Evolutionary conservation across 2,113 vertebrate species (phyloP).

Genomic region (Apistogramma diplotaenia): DNA sequence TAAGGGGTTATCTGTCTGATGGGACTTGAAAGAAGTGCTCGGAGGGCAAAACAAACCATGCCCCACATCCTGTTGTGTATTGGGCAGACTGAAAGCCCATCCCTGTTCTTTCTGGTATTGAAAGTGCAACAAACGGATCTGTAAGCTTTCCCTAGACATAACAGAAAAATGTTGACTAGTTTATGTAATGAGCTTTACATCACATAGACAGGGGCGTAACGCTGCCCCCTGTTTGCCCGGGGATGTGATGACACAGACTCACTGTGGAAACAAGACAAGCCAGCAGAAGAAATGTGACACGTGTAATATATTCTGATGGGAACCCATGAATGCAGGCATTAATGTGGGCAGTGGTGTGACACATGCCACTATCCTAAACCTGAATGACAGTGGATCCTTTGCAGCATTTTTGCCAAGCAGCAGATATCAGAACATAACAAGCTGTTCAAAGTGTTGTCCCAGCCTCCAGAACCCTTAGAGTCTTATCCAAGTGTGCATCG

Average conservation of each 20-base stretch:
- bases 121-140: not conserved
- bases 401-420: not conserved
- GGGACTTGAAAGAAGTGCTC: not conserved
- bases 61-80: not conserved
- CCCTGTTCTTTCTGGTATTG: not conserved
- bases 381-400: not conserved
- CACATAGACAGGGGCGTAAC: not conserved
- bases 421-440: not conserved
- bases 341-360: not conserved
- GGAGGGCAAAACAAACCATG: not conserved
- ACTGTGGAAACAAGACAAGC: not conserved
- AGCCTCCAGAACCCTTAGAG: not conserved
- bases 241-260: not conserved
- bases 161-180: not conserved
- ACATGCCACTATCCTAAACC: not conserved
- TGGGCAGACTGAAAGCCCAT: not conserved
- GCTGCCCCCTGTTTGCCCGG: not conserved
- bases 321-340: not conserved
- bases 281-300: not conserved
- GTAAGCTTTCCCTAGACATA: not conserved
- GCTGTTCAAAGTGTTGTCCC: not conserved
- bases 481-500: not conserved
- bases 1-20: not conserved
- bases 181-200: not conserved
- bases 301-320: not conserved